Evolutionary conservation across 2,888 invertebrate genomes (phyloP), one percentile per base, ranked within the genome.

Genomic region (Antheraea assamensis): DNA sequence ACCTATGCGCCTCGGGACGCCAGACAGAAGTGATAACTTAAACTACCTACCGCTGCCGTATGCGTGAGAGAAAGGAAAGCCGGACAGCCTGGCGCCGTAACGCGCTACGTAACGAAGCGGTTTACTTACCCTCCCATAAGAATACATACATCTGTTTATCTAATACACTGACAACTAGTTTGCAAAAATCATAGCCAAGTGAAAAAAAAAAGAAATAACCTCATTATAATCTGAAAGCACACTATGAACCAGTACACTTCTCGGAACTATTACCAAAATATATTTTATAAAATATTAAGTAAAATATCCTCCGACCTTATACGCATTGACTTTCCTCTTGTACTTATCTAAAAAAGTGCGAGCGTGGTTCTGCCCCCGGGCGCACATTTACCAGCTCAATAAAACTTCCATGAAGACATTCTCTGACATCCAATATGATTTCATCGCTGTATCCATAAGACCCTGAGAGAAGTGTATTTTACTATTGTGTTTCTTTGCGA

Each of bases 331-430:
- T 83, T 83, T 84, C 83, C 81, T 83, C 82, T 85, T 85, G 81
- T 84, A 87, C 86, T 89, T 90, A 88, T 90, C 89, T 88, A 84
- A 88, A 90, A 66, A 90, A 90, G 85, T 89, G 91, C 87, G 85
- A 80, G 82, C 88, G 86, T 82, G 79, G 86, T 83, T 81, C 80
- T 87, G 90, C 90, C 92, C 78, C 76, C 84, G 82, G 91, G 88
- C 86, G 85, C 83, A 87, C 91, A 91, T 90, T 93, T 92, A 92
- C 90, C 90, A 90, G 89, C 85, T 84, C 88, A 90, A 92, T 92
- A 91, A 92, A 92, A 92, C 88, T 90, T 87, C 85, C 83, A 90
- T 90, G 90, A 90, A 90, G 89, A 90, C 90, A 92, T 91, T 91
- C 86, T 88, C 87, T 86, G 90, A 89, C 91, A 88, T 90, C 88